Conservation (phyloP, 2,113 vertebrate genomes). For the Myanophis thanlyinensis region DNA sequence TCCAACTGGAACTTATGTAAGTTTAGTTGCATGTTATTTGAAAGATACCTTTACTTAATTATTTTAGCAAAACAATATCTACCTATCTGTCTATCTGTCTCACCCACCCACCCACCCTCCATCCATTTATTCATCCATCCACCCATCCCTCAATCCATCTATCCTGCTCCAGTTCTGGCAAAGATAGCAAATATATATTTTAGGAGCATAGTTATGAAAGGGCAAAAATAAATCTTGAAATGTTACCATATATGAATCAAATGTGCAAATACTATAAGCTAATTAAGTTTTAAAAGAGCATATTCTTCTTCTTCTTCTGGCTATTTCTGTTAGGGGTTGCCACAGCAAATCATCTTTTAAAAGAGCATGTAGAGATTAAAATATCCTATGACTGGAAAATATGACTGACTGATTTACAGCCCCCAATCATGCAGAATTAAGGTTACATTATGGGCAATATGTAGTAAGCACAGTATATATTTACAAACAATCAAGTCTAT, state of each 20-base stretch:
- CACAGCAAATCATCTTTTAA: no score
- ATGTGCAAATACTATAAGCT: conserved; percentile 26
- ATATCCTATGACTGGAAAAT: conserved; percentile 16
- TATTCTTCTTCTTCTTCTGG: no score
- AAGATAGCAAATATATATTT: conserved; percentile 12
- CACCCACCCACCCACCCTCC: not conserved
- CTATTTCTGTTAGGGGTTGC: no score
- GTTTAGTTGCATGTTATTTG: not conserved
- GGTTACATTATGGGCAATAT: not conserved
- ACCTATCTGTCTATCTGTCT: no score
- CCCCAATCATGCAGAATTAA: conserved; percentile 32
- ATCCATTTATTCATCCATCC: no score
- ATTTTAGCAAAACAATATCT: not conserved
- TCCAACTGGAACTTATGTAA: not conserved
- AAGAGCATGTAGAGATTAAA: conserved; percentile 18
- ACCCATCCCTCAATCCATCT: not conserved
- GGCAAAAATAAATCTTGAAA: conserved; percentile 11
- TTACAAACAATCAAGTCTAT: not conserved
- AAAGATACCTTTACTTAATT: not conserved
- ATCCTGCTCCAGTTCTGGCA: not conserved
- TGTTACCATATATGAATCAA: not conserved
- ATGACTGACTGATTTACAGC: conserved; percentile 20
- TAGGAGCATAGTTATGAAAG: conserved; percentile 24
- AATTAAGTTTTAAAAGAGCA: conserved; percentile 29
- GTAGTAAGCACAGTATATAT: not conserved